Evolutionary conservation across 2,113 vertebrate genomes (phyloP).

Genomic region (Colinus virginianus): DNA sequence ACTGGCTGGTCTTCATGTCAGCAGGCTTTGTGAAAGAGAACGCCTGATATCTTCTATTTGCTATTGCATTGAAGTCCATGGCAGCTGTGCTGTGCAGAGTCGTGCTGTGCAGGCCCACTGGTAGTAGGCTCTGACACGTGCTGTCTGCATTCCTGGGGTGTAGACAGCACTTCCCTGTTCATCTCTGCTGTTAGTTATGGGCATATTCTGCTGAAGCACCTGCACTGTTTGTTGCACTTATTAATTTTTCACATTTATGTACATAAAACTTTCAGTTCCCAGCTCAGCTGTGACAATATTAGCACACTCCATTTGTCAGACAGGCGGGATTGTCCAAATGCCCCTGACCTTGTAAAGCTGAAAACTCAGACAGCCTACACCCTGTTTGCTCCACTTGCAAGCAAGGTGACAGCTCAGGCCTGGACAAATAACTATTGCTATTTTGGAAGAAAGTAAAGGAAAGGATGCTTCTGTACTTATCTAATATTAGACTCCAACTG

Average conservation of each 20-base stretch:
- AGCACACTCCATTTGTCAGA: not conserved
- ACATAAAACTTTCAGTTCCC: not conserved
- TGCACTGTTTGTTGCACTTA: not conserved
- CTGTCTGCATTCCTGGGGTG: not conserved
- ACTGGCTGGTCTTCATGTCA: not conserved
- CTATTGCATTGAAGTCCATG: not conserved
- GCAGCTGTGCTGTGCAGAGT: not conserved
- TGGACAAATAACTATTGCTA: not conserved
- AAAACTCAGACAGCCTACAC: not conserved
- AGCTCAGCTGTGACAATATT: not conserved
- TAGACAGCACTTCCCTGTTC: not conserved
- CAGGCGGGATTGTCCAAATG: not conserved
- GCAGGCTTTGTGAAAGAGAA: not conserved
- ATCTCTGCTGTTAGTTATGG: not conserved
- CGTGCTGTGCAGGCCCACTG: too few relatives aligned
- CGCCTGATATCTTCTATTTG: not conserved
- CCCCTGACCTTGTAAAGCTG: not conserved
- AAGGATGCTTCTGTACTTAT: not conserved
- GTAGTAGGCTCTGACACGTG: accelerated
- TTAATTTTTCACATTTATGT: not conserved
- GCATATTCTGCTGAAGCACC: not conserved
- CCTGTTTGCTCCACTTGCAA: not conserved
- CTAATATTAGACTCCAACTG: not conserved
- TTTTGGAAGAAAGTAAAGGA: not conserved
- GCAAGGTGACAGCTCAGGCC: not conserved